Base-by-base conservation (phyloP, 1,140 invertebrate genomes). In the Rhynchophorus ferrugineus region DNA sequence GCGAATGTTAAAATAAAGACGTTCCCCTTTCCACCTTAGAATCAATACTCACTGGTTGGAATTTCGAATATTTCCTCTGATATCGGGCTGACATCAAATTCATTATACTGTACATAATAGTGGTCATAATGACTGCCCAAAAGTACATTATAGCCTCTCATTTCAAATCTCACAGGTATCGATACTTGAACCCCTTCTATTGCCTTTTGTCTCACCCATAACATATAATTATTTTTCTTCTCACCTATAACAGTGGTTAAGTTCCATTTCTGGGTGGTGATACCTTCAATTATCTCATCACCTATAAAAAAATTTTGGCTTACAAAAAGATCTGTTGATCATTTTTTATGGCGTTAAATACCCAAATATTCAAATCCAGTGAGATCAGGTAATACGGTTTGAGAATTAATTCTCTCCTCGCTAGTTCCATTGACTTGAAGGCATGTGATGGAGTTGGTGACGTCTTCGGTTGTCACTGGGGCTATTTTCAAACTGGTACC, bases 101-200 rank as follows among this genome's bases (percentile, higher is more conserved):
- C 80, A 44, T 80, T 77, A 65, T 97, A 97, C 19, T 85, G 78
- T 18, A 98, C 65, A 68, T 90, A 89, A 66, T 98, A 98, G 72
- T 95, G 91, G 72, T 98, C 94, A 65, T 90, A 97, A 71, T 98
- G 94, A 5, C 92, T 96, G 0, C 92, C 92, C 0, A 97, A 73
- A 0, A 98, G 74, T 0, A 83, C 82, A 67, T 98, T 95, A 68
- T 83, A 97, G 11, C 93, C 93, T 62, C 80, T 82, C 92, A 96
- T 96, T 71, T 94, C 87, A 71, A 95, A 96, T 43, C 83, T 71
- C n/a, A 76, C 68, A 3, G 77, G 77, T 38, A 78, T 73, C 6
- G 76, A 66, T 1, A 76, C 54, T 20, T 69, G 56, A 19, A 33
- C 34, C 5, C 62, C 49, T 3, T 76, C 64, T 3, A 71, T 74